These are phyloP conservation scores for Nephrotoma appendiculata DNA, from an alignment of 2,888 invertebrate genomes.

Conservation along the genomic window DNA sequence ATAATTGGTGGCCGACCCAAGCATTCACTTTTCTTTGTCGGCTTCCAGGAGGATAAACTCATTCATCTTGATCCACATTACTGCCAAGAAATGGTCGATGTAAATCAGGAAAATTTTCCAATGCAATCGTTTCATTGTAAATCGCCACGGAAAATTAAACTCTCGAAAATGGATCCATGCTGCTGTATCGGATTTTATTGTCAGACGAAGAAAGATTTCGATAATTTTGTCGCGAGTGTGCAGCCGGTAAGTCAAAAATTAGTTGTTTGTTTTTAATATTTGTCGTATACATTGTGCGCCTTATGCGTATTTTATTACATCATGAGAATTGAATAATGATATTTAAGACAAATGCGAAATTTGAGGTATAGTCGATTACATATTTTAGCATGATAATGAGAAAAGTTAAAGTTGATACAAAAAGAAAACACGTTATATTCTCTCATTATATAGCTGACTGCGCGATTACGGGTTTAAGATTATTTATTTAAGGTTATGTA, in stretches of 20 bases:
- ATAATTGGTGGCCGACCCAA: constrained; percentile 87
- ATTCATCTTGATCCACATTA: constrained; percentile 91
- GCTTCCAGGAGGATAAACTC: constrained; percentile 82
- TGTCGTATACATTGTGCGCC: not conserved
- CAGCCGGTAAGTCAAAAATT: constrained; percentile 38
- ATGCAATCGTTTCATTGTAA: constrained; percentile 71
- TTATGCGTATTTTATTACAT: not conserved
- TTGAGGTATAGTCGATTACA: not conserved
- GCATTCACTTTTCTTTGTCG: constrained; percentile 86
- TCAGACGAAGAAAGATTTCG: constrained; percentile 57
- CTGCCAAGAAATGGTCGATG: constrained; percentile 82
- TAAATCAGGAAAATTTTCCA: constrained; percentile 63
- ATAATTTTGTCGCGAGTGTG: constrained; percentile 54
- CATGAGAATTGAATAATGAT: not conserved
- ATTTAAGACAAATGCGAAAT: not conserved
- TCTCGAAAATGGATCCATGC: constrained; percentile 81
- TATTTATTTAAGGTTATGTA: too few relatives aligned
- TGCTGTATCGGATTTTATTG: constrained; percentile 87
- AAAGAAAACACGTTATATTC: too few relatives aligned
- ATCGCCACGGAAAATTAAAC: constrained; percentile 70
- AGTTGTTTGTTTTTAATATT: constrained; percentile 8
- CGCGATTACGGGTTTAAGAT: too few relatives aligned
- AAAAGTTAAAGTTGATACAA: too few relatives aligned
- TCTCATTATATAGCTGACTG: not conserved
- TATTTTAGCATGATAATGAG: not conserved